phyloP scores from a whole-genome alignment of 2,113 vertebrate species.

The Tetrao urogallus region DNA sequence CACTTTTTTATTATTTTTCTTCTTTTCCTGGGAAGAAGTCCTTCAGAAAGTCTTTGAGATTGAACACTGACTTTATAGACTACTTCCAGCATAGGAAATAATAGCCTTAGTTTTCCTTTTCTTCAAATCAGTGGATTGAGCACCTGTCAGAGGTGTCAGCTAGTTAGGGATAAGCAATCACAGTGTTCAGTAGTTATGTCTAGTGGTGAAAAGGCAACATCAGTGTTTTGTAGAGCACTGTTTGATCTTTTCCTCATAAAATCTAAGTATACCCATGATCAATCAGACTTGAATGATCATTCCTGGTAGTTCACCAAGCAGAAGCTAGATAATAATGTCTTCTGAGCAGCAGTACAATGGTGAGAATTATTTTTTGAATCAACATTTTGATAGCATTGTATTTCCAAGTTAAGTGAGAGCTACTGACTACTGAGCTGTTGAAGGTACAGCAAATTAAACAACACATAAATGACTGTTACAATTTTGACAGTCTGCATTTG shows the following conservation, averaged over 20 bases:
- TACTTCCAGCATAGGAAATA: neutral
- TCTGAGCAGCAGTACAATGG: neutral
- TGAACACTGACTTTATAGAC: neutral
- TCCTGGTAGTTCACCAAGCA: neutral
- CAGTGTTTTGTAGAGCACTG: neutral
- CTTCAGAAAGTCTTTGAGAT: neutral
- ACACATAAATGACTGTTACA: neutral
- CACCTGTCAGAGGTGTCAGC: neutral
- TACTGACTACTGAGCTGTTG: conserved; percentile 17
- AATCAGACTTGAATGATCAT: neutral
- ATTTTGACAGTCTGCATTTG: neutral
- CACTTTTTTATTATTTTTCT: neutral
- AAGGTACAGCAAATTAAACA: conserved; percentile 37
- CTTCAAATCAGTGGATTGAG: neutral
- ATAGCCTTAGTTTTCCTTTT: neutral
- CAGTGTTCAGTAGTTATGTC: neutral
- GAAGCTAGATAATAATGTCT: neutral
- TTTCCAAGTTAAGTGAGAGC: conserved; percentile 50
- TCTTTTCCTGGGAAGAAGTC: neutral
- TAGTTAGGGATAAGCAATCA: neutral
- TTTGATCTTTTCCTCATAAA: neutral
- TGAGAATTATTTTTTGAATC: conserved; percentile 40
- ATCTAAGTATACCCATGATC: neutral
- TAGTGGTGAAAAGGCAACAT: neutral
- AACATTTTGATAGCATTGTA: conserved; percentile 50